Evolutionary conservation across 2,113 vertebrate genomes (phyloP).

Genomic region (cattle (Bos taurus)): DNA sequence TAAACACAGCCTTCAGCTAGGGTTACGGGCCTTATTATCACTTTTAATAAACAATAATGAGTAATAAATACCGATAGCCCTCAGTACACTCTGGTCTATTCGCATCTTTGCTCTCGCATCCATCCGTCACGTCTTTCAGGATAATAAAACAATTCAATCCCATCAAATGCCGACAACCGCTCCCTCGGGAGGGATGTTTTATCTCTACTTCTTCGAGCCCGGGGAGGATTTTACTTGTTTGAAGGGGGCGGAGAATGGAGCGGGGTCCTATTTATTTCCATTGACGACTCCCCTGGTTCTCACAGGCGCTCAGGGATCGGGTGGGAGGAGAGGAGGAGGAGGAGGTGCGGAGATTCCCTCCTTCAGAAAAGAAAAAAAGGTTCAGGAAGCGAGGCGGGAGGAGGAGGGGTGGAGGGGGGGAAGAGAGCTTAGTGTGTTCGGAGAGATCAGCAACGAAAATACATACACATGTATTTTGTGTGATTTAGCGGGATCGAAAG

Average conservation of each 20-base stretch:
- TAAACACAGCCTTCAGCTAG: background rate
- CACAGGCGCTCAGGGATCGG: conserved; percentile 6
- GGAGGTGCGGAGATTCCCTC: conserved; percentile 26
- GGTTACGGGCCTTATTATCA: conserved; percentile 37
- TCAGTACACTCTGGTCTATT: background rate
- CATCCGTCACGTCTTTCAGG: conserved; percentile 25
- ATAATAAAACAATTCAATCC: conserved; percentile 45
- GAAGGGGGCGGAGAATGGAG: conserved; percentile 38
- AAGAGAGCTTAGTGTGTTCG: background rate
- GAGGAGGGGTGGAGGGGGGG: background rate
- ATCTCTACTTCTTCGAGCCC: conserved; percentile 13
- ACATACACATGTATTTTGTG: background rate
- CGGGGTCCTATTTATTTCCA: conserved; percentile 43
- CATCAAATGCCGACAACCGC: conserved; percentile 18
- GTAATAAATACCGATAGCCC: background rate
- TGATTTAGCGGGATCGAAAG: background rate
- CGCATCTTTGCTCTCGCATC: background rate
- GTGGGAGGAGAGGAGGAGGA: conserved; percentile 13
- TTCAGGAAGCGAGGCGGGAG: background rate
- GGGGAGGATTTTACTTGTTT: conserved; percentile 22
- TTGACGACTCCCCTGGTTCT: conserved; percentile 34
- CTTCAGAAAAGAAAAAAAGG: background rate
- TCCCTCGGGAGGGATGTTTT: conserved; percentile 32
- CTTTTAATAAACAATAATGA: conserved; percentile 32
- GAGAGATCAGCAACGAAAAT: background rate